A percentile compares a stretch with the other conserved stretches of the same genome.
phyloP scores from a whole-genome alignment of 53 echinoderm and acorn worm species.

The Henricia sp. region DNA sequence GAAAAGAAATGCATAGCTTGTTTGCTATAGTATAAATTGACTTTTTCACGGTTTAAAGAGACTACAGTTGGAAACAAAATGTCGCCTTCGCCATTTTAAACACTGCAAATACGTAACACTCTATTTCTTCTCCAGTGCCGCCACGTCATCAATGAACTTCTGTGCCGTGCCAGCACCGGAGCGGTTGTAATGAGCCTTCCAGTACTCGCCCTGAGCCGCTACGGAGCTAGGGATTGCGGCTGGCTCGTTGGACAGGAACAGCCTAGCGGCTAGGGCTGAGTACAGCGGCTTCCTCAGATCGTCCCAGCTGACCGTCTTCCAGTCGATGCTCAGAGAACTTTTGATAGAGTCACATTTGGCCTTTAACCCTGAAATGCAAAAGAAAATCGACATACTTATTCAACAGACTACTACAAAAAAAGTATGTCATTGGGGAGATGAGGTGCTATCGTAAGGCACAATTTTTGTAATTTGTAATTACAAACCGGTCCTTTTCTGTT shows the following conservation, averaged over 20 bases:
- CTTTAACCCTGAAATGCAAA: not conserved
- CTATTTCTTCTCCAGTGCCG: not conserved
- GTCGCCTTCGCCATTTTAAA: too few species aligned
- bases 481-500: too few species aligned
- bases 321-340: not conserved
- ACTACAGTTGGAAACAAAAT: too few species aligned
- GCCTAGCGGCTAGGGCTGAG: slow-evolving; percentile 35
- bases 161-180: not conserved
- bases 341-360: not conserved
- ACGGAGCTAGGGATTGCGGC: not conserved
- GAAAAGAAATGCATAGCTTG: too few species aligned
- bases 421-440: not conserved
- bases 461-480: too few species aligned
- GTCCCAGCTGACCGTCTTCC: slow-evolving; percentile 1
- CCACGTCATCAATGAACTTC: not conserved
- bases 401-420: not conserved
- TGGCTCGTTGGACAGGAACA: not conserved
- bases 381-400: too few species aligned
- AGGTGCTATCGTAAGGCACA: too few species aligned
- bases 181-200: slow-evolving; percentile 26
- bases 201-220: slow-evolving; percentile 7
- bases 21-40: too few species aligned
- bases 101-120: too few species aligned
- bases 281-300: slow-evolving; percentile 44
- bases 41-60: too few species aligned